Evolutionary conservation across 2,797 vertebrate species (phyloP).

Genomic region (Enteromius afrohamiltoni): DNA sequence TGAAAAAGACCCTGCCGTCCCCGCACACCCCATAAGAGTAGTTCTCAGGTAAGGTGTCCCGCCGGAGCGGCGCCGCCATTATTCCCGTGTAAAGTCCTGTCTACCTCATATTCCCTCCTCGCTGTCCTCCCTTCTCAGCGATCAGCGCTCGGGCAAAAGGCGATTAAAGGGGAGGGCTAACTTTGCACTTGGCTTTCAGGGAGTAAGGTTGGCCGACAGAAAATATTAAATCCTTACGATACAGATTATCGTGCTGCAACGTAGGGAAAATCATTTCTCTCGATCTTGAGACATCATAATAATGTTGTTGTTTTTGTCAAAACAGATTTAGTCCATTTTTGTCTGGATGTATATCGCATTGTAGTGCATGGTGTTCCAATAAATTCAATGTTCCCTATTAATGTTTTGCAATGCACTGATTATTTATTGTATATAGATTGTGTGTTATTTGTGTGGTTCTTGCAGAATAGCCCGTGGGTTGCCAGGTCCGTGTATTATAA

Average conservation of each 20-base stretch:
- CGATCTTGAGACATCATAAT: background rate
- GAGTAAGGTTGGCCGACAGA: slow-evolving; percentile 56
- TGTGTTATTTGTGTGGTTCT: background rate
- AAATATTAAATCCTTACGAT: background rate
- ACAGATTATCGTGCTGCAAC: background rate
- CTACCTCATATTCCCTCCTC: slow-evolving; percentile 69
- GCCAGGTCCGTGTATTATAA: background rate
- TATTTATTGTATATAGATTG: background rate
- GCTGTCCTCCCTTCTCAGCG: slow-evolving; percentile 55
- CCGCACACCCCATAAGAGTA: slow-evolving; percentile 90
- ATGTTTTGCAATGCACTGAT: background rate
- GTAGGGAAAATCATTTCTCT: background rate
- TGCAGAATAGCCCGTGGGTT: background rate
- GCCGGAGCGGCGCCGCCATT: slow-evolving; percentile 88
- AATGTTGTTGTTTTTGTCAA: background rate
- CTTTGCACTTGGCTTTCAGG: slow-evolving; percentile 40
- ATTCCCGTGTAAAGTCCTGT: slow-evolving; percentile 72
- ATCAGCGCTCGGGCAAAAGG: slow-evolving; percentile 64
- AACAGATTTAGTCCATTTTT: background rate
- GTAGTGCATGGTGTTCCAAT: background rate
- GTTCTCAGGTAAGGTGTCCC: slow-evolving; percentile 87
- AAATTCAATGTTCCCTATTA: background rate
- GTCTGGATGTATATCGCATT: too few relatives aligned
- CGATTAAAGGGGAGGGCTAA: slow-evolving; percentile 66
- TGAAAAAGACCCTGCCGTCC: slow-evolving; percentile 93